phyloP scores from a whole-genome alignment of 1,140 invertebrate genomes.

The Drosophila athabasca region DNA sequence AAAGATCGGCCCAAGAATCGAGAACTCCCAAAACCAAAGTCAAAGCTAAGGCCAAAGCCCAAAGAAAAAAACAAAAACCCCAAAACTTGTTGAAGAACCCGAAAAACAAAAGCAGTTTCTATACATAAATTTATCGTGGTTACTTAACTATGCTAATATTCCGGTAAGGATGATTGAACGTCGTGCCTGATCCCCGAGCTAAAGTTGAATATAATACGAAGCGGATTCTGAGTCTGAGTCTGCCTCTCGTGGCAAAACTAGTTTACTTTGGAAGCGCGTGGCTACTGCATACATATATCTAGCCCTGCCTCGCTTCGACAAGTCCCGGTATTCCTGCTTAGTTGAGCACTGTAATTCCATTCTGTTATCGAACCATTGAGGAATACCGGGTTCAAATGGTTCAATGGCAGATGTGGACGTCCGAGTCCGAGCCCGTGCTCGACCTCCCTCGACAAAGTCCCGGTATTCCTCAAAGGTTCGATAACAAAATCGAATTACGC shows the following conservation, averaged over 20 bases:
- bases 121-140: slow-evolving; percentile 59
- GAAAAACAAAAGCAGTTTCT: slow-evolving; percentile 71
- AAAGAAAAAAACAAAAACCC: slow-evolving; percentile 22
- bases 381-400: too few species aligned
- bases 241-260: slow-evolving; percentile 18
- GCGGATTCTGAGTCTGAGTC: background rate
- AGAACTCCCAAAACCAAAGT: slow-evolving; percentile 13
- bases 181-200: slow-evolving; percentile 45
- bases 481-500: slow-evolving; percentile 1
- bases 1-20: background rate
- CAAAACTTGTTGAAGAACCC: slow-evolving; percentile 61
- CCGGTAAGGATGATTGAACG: slow-evolving; percentile 64
- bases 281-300: slow-evolving; percentile 43
- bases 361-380: too few species aligned
- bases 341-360: too few species aligned
- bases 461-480: too few species aligned
- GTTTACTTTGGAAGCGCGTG: slow-evolving; percentile 33
- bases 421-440: too few species aligned
- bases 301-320: background rate
- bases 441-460: too few species aligned
- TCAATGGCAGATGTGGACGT: too few species aligned
- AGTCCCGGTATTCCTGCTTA: too few species aligned
- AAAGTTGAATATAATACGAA: slow-evolving; percentile 16
- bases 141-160: slow-evolving; percentile 80
- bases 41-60: slow-evolving; percentile 20